Percentiles rank a stretch among this genome's conserved stretches.
Evolutionary conservation across 2,113 vertebrate species (phyloP).

Genomic region (Sterna hirundo): DNA sequence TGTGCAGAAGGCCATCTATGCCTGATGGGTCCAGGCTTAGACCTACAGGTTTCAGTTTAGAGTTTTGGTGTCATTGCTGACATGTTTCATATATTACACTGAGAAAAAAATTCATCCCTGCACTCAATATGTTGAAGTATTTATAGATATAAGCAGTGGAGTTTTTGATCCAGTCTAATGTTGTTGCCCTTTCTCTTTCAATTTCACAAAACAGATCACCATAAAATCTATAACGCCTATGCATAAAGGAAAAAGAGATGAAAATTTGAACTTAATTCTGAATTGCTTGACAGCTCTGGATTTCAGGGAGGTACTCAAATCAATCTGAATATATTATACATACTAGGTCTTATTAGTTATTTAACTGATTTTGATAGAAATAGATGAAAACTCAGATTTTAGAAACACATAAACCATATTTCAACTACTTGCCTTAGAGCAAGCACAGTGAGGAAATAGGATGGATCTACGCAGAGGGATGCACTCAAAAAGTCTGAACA

Average conservation of each 20-base stretch:
- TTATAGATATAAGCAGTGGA: background rate
- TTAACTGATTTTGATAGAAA: background rate
- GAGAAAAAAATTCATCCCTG: background rate
- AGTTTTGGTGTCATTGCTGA: background rate
- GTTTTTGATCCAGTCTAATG: background rate
- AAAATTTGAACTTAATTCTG: background rate
- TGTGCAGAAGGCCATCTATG: background rate
- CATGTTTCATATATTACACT: background rate
- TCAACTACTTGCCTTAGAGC: background rate
- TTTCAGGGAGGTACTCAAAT: background rate
- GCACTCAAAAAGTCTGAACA: background rate
- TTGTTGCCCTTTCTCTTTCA: background rate
- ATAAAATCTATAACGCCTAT: background rate
- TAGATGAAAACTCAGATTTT: background rate
- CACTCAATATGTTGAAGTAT: background rate
- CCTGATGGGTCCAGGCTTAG: background rate
- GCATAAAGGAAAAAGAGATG: background rate
- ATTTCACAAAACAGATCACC: background rate
- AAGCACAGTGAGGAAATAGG: background rate
- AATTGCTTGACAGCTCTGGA: background rate
- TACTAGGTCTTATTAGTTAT: background rate
- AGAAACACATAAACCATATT: background rate
- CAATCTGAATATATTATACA: background rate
- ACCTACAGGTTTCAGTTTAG: background rate
- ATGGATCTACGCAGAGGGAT: background rate